These are phyloP conservation scores for Saccopteryx leptura DNA, from an alignment of 2,113 vertebrate genomes.

Conservation along the genomic window DNA sequence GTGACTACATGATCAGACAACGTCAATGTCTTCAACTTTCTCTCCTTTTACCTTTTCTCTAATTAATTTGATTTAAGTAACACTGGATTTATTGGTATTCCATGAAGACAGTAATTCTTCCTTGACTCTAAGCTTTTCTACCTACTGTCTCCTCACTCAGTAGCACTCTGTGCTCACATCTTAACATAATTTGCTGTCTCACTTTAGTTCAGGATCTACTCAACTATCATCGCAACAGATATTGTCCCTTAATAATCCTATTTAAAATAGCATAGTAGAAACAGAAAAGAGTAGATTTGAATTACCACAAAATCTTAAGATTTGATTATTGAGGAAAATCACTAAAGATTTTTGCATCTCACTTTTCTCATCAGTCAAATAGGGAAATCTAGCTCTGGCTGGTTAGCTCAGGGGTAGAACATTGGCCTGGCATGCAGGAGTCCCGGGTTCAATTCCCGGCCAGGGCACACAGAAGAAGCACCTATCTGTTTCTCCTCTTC, in stretches of 20 bases:
- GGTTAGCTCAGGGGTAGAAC: no score
- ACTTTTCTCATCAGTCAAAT: conserved; percentile 6
- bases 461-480: no score
- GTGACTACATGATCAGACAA: background rate
- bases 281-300: background rate
- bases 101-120: background rate
- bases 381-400: background rate
- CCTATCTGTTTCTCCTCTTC: no score
- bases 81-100: background rate
- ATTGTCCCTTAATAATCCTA: background rate
- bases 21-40: background rate
- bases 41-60: background rate
- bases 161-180: background rate
- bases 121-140: background rate
- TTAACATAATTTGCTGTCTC: background rate
- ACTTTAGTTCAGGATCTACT: background rate
- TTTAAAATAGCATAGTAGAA: background rate
- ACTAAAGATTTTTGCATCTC: background rate
- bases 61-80: background rate
- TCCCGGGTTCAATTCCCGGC: no score
- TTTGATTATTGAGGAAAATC: conserved; percentile 14
- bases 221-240: background rate
- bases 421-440: no score
- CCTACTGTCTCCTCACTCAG: background rate
- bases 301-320: background rate